Evolutionary conservation across 2,797 vertebrate species (phyloP).

Genomic region (Enteromius trimaculatus): DNA sequence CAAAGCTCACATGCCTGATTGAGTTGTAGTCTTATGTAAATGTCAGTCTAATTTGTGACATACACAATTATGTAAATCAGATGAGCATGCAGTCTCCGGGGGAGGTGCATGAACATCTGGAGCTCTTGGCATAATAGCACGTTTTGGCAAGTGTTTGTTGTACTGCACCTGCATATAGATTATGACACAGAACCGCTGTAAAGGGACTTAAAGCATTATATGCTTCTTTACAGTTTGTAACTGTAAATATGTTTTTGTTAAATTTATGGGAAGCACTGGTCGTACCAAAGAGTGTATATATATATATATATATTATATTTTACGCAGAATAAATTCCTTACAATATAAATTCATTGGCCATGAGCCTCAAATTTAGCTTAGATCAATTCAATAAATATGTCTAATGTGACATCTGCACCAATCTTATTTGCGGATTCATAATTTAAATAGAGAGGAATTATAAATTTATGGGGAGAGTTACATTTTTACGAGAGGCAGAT

Average conservation of each 20-base stretch:
- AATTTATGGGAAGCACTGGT: not conserved
- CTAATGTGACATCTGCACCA: not conserved
- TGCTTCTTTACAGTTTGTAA: not conserved
- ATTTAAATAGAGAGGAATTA: slow-evolving; percentile 2
- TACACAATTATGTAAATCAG: slow-evolving; percentile 44
- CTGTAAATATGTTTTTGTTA: not conserved
- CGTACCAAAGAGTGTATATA: not conserved
- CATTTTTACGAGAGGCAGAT: slow-evolving; percentile 28
- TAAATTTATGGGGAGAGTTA: slow-evolving; percentile 19
- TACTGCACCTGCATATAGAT: slow-evolving; percentile 16
- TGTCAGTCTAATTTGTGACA: slow-evolving; percentile 45
- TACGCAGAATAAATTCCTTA: not conserved
- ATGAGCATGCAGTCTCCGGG: slow-evolving; percentile 27
- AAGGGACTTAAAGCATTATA: slow-evolving; percentile 13
- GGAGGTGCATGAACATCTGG: slow-evolving; percentile 36
- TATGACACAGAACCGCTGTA: not conserved
- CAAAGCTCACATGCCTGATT: slow-evolving; percentile 27
- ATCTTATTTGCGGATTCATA: not conserved
- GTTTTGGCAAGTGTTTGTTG: not conserved
- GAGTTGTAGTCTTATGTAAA: slow-evolving; percentile 38
- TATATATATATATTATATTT: not conserved
- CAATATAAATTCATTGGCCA: not conserved
- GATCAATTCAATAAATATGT: not conserved
- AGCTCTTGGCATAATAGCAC: not conserved
- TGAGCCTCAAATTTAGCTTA: not conserved